Percentiles rank a stretch among this genome's conserved stretches.
These are phyloP conservation scores for Hippolais icterina DNA, from an alignment of 2,113 vertebrate species.

Conservation along the genomic window DNA sequence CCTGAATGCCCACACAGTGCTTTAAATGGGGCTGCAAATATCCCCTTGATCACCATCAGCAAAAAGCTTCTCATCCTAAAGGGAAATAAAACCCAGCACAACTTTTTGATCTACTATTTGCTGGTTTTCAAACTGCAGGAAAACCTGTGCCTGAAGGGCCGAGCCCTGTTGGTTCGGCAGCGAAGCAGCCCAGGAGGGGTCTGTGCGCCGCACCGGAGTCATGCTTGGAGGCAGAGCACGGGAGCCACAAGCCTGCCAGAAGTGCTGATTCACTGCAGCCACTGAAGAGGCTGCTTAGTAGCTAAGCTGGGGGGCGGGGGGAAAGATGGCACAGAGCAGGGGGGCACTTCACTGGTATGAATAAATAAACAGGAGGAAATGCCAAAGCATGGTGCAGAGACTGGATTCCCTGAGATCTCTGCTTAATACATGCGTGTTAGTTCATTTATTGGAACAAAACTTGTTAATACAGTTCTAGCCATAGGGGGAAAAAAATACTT, in stretches of 20 bases:
- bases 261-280: slow-evolving; percentile 62
- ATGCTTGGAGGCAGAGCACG: background rate
- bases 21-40: background rate
- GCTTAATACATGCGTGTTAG: background rate
- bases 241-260: background rate
- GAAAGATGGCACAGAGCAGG: background rate
- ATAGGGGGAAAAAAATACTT: slow-evolving; percentile 11
- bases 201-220: rapidly evolving
- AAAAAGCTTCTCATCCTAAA: background rate
- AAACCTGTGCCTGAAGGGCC: background rate
- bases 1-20: background rate
- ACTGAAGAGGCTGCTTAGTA: background rate
- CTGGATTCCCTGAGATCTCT: background rate
- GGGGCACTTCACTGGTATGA: background rate
- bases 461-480: background rate
- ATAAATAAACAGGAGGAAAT: background rate
- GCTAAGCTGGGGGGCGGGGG: background rate
- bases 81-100: rapidly evolving
- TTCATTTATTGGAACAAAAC: slow-evolving; percentile 25
- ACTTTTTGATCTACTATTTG: background rate
- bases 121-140: background rate
- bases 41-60: background rate
- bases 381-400: background rate
- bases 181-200: background rate
- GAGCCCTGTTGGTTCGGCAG: rapidly evolving